Evolutionary conservation across 2,797 vertebrate genomes (phyloP), one percentile per base, ranked within the genome.

Genomic region (Loris lydekkerianus): DNA sequence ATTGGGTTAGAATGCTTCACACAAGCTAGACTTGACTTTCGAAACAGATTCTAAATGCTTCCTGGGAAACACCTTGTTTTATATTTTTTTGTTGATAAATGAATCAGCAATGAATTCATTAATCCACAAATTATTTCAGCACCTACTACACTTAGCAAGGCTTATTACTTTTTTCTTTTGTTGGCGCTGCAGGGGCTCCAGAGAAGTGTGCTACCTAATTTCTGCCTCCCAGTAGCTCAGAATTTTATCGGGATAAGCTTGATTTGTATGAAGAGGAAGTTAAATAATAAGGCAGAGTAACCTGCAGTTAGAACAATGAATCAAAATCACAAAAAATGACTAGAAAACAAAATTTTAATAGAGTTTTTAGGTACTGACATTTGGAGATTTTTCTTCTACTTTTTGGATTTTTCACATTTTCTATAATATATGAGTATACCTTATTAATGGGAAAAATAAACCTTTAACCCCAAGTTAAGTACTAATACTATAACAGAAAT

Each of bases 371-470:
- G 8, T 81, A 78, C 13, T 78, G 63, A 77, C 9, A 60, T 86
- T 69, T 82, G 21, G n/a, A 20, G 18, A 31, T 31, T 84, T 93
- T 82, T 49, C 43, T 49, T 81, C 20, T 2, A 17, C 37, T 75
- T 89, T 91, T 90, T 56, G 23, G 8, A 70, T 95, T 96, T 91
- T 56, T 10, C 14, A 25, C 31, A 37, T 85, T 92, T 90, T 90
- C 49, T 75, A 27, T 58, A 61, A 81, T 63, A 14, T 61, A 29
- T 53, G 0, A 73, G 6, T 60, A 58, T 69, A 76, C 18, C 91
- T 91, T 78, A 49, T 43, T 65, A 72, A 53, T 82, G 67, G n/a
- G 85, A 85, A 58, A 67, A n/a, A 17, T n/a, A 63, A 92, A 29
- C 7, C 7, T 87, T 85, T 40, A 53, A 83, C 34, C 17, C 56